Conservation (phyloP, 2,113 vertebrate genomes). For the Elanus axillaris region DNA sequence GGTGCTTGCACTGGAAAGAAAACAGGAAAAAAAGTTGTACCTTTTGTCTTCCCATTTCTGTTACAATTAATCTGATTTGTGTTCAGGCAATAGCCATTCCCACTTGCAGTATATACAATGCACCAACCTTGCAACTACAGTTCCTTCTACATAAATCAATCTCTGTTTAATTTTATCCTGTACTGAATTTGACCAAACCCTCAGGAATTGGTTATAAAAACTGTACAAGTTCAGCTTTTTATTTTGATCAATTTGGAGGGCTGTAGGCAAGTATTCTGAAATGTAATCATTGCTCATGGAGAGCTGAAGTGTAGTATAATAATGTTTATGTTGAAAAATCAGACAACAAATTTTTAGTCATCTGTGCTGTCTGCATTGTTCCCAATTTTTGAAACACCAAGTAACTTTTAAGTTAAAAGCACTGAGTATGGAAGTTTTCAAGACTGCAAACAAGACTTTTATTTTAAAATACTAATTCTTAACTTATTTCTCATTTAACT, state of each 20-base stretch:
- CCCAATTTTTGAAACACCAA: background rate
- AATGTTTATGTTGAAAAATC: background rate
- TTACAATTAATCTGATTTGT: slow-evolving; percentile 19
- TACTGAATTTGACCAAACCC: slow-evolving; percentile 36
- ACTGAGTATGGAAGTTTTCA: background rate
- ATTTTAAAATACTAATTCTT: background rate
- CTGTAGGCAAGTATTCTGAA: background rate
- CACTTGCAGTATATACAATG: background rate
- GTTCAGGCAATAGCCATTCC: background rate
- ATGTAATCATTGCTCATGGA: background rate
- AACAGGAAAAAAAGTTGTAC: background rate
- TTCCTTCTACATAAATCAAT: slow-evolving; percentile 39
- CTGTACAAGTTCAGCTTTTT: slow-evolving; percentile 15
- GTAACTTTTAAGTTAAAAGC: background rate
- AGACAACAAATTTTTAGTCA: background rate
- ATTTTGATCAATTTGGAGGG: slow-evolving; percentile 52
- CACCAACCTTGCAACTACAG: background rate
- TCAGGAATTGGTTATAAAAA: slow-evolving; percentile 25
- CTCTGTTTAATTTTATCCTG: slow-evolving; percentile 31
- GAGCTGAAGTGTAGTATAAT: background rate
- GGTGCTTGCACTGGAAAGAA: background rate
- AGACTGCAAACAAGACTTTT: background rate
- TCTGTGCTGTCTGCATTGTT: background rate
- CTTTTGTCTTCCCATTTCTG: background rate
- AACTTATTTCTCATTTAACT: background rate